These are phyloP conservation scores for Huso huso DNA, from an alignment of 2,797 vertebrate genomes.

Conservation along the genomic window DNA sequence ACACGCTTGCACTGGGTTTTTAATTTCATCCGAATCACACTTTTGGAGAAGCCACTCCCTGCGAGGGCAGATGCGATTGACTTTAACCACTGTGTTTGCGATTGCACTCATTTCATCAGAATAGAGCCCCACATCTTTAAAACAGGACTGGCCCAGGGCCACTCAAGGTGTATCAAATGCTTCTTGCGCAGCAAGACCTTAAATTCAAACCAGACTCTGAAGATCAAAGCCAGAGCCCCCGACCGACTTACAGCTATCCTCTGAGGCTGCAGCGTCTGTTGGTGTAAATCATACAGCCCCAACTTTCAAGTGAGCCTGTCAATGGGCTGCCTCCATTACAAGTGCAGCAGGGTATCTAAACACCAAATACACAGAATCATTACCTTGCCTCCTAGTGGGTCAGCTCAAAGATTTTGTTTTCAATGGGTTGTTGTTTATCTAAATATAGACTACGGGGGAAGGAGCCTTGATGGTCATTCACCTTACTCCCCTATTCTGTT, in stretches of 20 bases:
- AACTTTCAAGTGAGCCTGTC: conserved; percentile 46
- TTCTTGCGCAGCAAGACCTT: conserved; percentile 55
- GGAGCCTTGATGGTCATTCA: no score
- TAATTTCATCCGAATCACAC: no score
- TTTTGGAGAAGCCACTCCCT: no score
- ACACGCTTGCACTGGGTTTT: no score
- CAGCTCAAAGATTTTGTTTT: conserved; percentile 15
- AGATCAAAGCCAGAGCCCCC: conserved; percentile 63
- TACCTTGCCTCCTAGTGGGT: conserved; percentile 29
- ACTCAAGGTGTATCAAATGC: conserved; percentile 63
- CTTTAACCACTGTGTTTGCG: no score
- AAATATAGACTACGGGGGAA: neutral
- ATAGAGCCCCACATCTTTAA: conserved; percentile 37
- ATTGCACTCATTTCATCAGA: no score
- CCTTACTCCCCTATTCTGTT: no score
- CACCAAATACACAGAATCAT: conserved; percentile 53
- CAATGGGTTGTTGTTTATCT: neutral
- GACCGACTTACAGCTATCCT: conserved; percentile 30
- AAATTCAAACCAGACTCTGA: conserved; percentile 68
- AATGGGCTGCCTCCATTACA: conserved; percentile 13
- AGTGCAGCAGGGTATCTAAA: conserved; percentile 33
- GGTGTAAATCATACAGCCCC: conserved; percentile 43
- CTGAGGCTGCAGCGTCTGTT: conserved; percentile 30
- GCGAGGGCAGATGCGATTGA: no score
- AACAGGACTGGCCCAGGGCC: conserved; percentile 32